Evolutionary conservation across 2,888 invertebrate genomes (phyloP), one percentile per base, ranked within the genome.

Genomic region (Matsumyia berberina): DNA sequence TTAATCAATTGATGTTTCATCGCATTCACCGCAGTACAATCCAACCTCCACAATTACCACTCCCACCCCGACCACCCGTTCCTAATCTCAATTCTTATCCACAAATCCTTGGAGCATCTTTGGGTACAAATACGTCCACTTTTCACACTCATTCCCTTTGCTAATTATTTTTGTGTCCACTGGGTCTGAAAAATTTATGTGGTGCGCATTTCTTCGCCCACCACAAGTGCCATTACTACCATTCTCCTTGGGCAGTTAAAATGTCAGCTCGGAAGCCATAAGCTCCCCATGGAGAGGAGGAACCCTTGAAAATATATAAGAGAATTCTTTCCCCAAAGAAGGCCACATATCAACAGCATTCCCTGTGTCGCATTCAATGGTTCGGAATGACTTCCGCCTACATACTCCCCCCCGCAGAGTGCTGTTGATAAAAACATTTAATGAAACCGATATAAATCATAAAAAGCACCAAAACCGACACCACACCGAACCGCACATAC

Each of bases 401-500:
- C 37, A 44, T 8, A 44, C 4, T 7, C 33, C 42, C 12, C 24
- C 44, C 12, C 42, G 19, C 17, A 69, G 51, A 42, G 44, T 35
- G 19, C 62, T 69, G 8, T 37, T 60, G 82, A 82, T 72, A 69
- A 79, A 83, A 83, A 83, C 83, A 83, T 83, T 83, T 83, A 83
- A 83, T 83, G 69, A 83, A 83, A 83, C 73, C 57, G 42, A 58
- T 69, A 83, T 83, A 83, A 83, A 83, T 83, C 83, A 83, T 83
- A 83, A 79, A 82, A 78, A 69, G 62, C 69, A 69, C 17, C 73
- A 57, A 74, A 73, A 73, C 67, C 69, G 39, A 69, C 72, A 73
- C 69, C 42, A 67, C 69, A 60, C 24, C n/a, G n/a, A n/a, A n/a
- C n/a, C n/a, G n/a, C n/a, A n/a, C n/a, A 24, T 17, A 42, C 24